Evolutionary conservation across 2,797 vertebrate species (phyloP).

Genomic region (Danio albolineatus): DNA sequence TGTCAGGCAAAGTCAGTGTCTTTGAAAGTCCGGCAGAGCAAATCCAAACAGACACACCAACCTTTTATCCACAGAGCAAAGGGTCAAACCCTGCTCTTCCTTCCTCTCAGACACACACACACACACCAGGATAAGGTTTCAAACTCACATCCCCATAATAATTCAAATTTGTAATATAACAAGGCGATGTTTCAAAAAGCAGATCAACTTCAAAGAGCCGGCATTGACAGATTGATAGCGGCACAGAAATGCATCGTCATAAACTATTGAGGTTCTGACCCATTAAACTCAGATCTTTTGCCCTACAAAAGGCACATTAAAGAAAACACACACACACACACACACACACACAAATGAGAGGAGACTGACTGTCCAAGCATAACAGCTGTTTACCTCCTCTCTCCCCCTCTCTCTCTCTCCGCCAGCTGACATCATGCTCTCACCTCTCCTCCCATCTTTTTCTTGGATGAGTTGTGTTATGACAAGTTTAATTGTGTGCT

Average conservation of each 20-base stretch:
- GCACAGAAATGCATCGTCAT: slow-evolving; percentile 73
- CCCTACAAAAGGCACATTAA: slow-evolving; percentile 53
- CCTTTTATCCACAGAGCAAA: slow-evolving; percentile 69
- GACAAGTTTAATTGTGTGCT: slow-evolving; percentile 86
- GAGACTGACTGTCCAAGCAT: slow-evolving; percentile 51
- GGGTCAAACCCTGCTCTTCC: slow-evolving; percentile 76
- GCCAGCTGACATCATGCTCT: slow-evolving; percentile 78
- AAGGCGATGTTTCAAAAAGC: slow-evolving; percentile 72
- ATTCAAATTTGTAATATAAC: slow-evolving; percentile 76
- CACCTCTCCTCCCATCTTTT: slow-evolving; percentile 71
- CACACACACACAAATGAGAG: slow-evolving; percentile 37
- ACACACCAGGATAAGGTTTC: slow-evolving; percentile 75
- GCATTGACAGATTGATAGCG: slow-evolving; percentile 76
- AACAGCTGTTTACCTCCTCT: slow-evolving; percentile 65
- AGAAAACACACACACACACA: slow-evolving; percentile 53
- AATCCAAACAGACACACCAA: slow-evolving; percentile 76
- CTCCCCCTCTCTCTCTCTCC: slow-evolving; percentile 2
- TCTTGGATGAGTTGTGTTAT: slow-evolving; percentile 82
- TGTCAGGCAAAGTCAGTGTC: slow-evolving; percentile 64
- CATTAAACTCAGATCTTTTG: slow-evolving; percentile 65
- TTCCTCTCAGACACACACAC: slow-evolving; percentile 74
- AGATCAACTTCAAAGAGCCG: slow-evolving; percentile 79
- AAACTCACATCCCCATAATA: slow-evolving; percentile 77
- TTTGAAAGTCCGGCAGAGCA: slow-evolving; percentile 66
- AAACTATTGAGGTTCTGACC: slow-evolving; percentile 73